These are phyloP conservation scores for Acanthococcus lagerstroemiae DNA, from an alignment of 2,888 invertebrate species.

Conservation along the genomic window DNA sequence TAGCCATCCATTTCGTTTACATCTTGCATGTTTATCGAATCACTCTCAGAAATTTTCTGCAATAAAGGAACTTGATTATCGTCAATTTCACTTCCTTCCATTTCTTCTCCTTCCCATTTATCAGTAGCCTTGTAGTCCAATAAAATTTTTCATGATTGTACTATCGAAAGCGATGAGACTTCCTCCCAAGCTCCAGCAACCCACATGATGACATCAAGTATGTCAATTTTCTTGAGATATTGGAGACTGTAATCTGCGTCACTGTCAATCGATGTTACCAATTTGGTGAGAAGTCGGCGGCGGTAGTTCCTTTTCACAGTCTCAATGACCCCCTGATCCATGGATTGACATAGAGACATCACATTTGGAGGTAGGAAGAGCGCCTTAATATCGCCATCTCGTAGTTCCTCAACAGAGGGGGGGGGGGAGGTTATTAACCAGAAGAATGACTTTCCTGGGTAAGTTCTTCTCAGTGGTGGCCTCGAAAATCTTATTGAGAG, in stretches of 20 bases:
- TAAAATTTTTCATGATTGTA: not conserved
- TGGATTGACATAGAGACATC: too few relatives aligned
- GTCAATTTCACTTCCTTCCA: not conserved
- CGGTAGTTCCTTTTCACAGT: too few relatives aligned
- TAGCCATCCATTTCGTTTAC: not conserved
- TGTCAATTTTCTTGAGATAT: not conserved
- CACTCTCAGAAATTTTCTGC: not conserved
- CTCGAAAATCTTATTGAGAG: too few relatives aligned
- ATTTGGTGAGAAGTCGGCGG: too few relatives aligned
- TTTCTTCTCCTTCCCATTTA: not conserved
- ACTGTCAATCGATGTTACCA: not conserved
- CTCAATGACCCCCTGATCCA: too few relatives aligned
- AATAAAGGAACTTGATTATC: not conserved
- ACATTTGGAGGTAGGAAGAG: not conserved
- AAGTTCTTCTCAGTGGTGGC: not conserved
- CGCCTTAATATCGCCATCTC: not conserved
- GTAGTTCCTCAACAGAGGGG: not conserved
- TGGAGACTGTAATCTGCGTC: not conserved
- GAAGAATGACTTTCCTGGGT: not conserved
- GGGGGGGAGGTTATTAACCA: not conserved
- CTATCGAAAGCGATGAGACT: not conserved
- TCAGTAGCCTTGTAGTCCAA: not conserved
- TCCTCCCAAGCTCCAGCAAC: not conserved
- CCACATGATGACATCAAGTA: not conserved
- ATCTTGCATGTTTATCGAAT: not conserved